A percentile compares a stretch with the other conserved stretches of the same genome.
phyloP scores from a whole-genome alignment of 2,113 vertebrate genomes.

The Morone saxatilis region DNA sequence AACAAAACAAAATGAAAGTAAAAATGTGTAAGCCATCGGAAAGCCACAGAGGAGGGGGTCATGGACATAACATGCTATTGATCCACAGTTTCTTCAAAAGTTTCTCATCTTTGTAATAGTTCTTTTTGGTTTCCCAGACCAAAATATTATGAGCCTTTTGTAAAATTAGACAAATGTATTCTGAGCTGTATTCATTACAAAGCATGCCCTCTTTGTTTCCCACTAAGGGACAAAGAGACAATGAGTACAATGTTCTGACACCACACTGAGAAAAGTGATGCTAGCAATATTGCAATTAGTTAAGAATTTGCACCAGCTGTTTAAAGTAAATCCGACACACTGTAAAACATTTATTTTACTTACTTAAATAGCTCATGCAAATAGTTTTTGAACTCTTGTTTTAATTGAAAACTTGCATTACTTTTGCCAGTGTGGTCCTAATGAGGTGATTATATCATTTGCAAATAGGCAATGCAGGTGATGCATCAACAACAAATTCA shows the following conservation, averaged over 20 bases:
- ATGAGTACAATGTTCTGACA: slow-evolving; percentile 60
- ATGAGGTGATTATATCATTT: slow-evolving; percentile 72
- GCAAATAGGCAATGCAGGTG: slow-evolving; percentile 69
- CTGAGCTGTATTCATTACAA: slow-evolving; percentile 77
- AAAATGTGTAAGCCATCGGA: slow-evolving; percentile 87
- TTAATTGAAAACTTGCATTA: slow-evolving; percentile 55
- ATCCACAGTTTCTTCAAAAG: slow-evolving; percentile 85
- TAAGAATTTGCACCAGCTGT: slow-evolving; percentile 50
- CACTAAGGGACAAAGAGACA: slow-evolving; percentile 70
- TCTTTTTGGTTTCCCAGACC: slow-evolving; percentile 26
- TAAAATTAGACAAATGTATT: slow-evolving; percentile 81
- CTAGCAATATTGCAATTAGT: slow-evolving; percentile 28
- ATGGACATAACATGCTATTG: slow-evolving; percentile 88
- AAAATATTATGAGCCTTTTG: slow-evolving; percentile 51
- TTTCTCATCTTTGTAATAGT: slow-evolving; percentile 63
- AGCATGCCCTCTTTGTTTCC: slow-evolving; percentile 72
- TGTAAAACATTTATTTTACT: slow-evolving; percentile 24
- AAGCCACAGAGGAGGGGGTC: slow-evolving; percentile 87
- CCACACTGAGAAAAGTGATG: slow-evolving; percentile 73
- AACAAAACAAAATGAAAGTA: slow-evolving; percentile 82
- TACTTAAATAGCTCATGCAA: slow-evolving; percentile 58
- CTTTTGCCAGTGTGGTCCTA: slow-evolving; percentile 71
- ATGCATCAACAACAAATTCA: slow-evolving; percentile 75
- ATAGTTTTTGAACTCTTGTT: slow-evolving; percentile 37
- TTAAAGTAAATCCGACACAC: slow-evolving; percentile 38